Conservation (phyloP, 2,113 vertebrate genomes). For the Corynorhinus townsendii region DNA sequence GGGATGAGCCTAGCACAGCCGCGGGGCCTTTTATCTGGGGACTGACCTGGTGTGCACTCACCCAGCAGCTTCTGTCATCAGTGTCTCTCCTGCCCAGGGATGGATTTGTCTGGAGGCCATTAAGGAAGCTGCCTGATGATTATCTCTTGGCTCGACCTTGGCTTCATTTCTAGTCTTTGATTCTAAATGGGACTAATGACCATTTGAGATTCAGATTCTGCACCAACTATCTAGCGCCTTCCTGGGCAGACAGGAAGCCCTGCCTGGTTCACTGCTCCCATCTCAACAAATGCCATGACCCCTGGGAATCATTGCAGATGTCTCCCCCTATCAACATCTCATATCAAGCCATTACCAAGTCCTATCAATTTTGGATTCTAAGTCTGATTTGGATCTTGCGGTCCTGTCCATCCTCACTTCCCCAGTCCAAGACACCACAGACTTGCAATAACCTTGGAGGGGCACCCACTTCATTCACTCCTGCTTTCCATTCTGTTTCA, state of each 20-base stretch:
- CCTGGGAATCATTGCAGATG: background rate
- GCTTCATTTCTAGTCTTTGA: background rate
- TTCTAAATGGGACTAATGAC: constrained; percentile 40
- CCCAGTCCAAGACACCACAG: background rate
- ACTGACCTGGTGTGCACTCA: background rate
- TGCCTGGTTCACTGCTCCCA: background rate
- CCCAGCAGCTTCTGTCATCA: background rate
- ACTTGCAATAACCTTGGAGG: background rate
- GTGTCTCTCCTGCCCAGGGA: background rate
- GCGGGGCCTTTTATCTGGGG: background rate
- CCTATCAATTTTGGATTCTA: background rate
- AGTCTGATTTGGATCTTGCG: background rate
- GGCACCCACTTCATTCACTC: background rate
- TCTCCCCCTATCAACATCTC: background rate
- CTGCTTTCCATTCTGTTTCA: background rate
- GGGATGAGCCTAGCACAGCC: background rate
- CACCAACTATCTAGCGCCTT: background rate
- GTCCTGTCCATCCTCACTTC: background rate
- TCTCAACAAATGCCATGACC: background rate
- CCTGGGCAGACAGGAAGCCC: background rate
- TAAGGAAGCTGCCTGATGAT: constrained; percentile 40
- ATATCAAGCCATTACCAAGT: background rate
- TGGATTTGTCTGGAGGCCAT: constrained; percentile 19
- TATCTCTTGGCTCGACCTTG: constrained; percentile 16
- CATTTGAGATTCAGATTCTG: background rate